Evolutionary conservation across 1,140 invertebrate species (phyloP).

Genomic region (Micrasema longulum): DNA sequence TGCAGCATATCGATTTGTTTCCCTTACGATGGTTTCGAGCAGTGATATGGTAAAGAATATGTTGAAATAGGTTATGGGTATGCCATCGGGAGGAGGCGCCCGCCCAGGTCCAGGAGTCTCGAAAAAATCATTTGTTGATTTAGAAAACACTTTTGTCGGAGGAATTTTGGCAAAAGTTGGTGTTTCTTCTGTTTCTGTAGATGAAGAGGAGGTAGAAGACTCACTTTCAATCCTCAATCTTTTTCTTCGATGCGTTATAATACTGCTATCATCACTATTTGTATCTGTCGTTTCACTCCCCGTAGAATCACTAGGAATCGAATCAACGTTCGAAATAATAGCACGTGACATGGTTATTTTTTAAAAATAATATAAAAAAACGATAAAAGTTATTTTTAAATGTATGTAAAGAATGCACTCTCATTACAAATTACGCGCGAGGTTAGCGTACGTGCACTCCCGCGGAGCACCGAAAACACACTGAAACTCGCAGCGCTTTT

Average conservation of each 20-base stretch:
- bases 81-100: conserved; percentile 39
- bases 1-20: conserved; percentile 43
- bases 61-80: conserved; percentile 49
- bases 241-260: conserved; percentile 34
- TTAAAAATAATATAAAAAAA: too few species aligned
- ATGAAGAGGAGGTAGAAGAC: conserved; percentile 40
- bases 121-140: conserved; percentile 40
- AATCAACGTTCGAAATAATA: too few species aligned
- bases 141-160: conserved; percentile 41
- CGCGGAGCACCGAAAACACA: too few species aligned
- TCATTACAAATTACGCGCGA: conserved; percentile 37
- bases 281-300: conserved; percentile 28
- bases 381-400: conserved; percentile 24
- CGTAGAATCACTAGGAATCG: too few species aligned
- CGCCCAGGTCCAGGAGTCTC: conserved; percentile 49
- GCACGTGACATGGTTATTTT: conserved; percentile 27
- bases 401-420: conserved; percentile 41
- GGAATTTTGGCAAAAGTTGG: conserved; percentile 37
- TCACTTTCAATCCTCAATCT: conserved; percentile 36
- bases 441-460: too few species aligned
- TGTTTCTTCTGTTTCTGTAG: conserved; percentile 39
- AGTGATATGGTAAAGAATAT: conserved; percentile 46
- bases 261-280: conserved; percentile 37
- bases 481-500: conserved; percentile 33
- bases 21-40: conserved; percentile 38